Evolutionary conservation across 2,888 invertebrate species (phyloP), one percentile per base, ranked within the genome.

Genomic region (Mesorhabditis belari): DNA sequence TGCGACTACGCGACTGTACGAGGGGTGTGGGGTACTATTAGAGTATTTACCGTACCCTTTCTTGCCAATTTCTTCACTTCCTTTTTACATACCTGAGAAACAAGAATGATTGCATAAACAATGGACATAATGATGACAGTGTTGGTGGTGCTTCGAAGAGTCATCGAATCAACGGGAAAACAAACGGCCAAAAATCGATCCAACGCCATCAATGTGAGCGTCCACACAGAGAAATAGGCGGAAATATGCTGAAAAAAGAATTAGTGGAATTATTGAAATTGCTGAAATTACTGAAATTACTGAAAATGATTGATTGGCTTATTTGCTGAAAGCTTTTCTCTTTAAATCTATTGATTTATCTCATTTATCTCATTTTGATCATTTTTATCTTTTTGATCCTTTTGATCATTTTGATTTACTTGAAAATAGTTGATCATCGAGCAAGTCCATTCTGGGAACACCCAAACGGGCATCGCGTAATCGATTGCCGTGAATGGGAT

Each of bases 401-500:
- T 27, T 12, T 17, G 3, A 23, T 21, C 6, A 35, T 17, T 58
- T 4, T 24, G 21, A 4, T 23, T 49, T 28, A 78, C 78, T 62
- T 79, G 80, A 81, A 92, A 87, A 81, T 92, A 93, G 82, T 92
- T 91, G 12, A 91, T 90, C 24, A 89, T 87, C 83, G 90, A 90
- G 84, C 92, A 93, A 88, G 90, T 91, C 81, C 88, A 84, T 78
- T 88, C 88, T 9, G 93, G 92, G 79, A 93, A 92, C 0, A 91
- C 90, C 92, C 92, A 94, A 78, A 87, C 86, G 5, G 89, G 88
- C 79, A 91, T 84, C 0, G 90, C 89, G 81, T 92, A 93, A 78
- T 90, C 90, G 19, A 90, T 88, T 0, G 91, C 92, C 0, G 93
- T 93, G 82, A 92, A 92, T 0, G 93, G 93, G 21, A 93, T 91